Evolutionary conservation across 2,888 invertebrate genomes (phyloP).

Genomic region (Plusia festucae): DNA sequence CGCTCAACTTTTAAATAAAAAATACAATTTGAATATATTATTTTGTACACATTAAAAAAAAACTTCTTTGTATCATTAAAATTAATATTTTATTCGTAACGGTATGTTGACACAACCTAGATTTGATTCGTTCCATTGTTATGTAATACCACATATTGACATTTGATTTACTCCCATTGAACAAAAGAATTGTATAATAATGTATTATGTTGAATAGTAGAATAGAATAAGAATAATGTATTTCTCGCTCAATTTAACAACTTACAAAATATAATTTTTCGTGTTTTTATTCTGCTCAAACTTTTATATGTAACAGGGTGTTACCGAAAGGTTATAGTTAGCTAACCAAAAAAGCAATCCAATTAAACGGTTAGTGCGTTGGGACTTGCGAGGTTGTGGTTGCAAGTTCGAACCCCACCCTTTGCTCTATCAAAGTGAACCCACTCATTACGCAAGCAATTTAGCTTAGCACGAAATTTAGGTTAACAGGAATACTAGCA

Average conservation of each 20-base stretch:
- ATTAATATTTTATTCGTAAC: background rate
- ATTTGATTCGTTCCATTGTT: background rate
- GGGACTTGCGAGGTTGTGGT: too few species aligned
- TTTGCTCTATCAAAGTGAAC: too few species aligned
- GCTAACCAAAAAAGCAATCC: too few species aligned
- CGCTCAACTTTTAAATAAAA: background rate
- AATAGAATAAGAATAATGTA: background rate
- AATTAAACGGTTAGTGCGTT: too few species aligned
- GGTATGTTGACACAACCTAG: constrained; percentile 1
- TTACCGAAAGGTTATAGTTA: too few species aligned
- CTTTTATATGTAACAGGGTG: too few species aligned
- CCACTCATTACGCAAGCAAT: too few species aligned
- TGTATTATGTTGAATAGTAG: background rate
- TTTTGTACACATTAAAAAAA: background rate
- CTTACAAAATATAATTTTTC: background rate
- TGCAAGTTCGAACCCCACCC: too few species aligned
- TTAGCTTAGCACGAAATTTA: too few species aligned
- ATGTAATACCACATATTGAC: background rate
- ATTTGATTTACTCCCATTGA: background rate
- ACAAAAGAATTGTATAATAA: background rate
- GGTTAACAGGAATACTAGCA: too few species aligned
- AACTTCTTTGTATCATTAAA: background rate
- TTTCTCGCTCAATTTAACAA: background rate
- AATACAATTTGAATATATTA: background rate
- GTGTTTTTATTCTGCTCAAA: too few species aligned